phyloP scores from a whole-genome alignment of 2,888 invertebrate genomes.

The Caenorhabditis panamensis region DNA sequence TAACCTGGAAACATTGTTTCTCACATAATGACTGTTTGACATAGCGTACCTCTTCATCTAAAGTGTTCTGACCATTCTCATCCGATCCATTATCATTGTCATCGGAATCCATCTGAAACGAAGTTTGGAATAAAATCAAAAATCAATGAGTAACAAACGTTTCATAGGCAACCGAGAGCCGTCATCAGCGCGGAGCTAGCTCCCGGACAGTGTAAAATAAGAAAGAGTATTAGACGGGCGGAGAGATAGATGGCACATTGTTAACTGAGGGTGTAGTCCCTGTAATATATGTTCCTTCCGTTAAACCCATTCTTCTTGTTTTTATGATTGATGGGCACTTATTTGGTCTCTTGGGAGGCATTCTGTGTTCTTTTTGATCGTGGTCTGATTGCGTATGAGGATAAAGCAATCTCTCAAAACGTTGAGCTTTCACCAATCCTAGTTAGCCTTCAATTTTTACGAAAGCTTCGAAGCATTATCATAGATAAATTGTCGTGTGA shows the following conservation, averaged over 20 bases:
- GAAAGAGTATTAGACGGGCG: not conserved
- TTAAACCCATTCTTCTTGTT: not conserved
- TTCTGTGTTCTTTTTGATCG: not conserved
- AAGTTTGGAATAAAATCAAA: conserved; percentile 20
- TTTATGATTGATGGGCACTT: not conserved
- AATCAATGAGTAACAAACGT: conserved; percentile 13
- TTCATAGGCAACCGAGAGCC: conserved; percentile 2
- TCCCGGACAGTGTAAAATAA: conserved; percentile 15
- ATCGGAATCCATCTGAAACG: conserved; percentile 49
- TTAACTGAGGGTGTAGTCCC: not conserved
- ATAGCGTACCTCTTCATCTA: conserved; percentile 36
- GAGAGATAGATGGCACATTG: conserved; percentile 6
- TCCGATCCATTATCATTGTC: conserved; percentile 46
- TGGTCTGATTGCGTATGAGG: too few relatives aligned
- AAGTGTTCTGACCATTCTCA: conserved; percentile 11
- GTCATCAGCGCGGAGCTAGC: conserved; percentile 13
- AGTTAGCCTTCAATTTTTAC: too few relatives aligned
- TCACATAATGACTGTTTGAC: not conserved
- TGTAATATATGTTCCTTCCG: not conserved
- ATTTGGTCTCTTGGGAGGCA: too few relatives aligned
- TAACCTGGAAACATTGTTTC: conserved; percentile 34
- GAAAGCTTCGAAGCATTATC: too few relatives aligned
- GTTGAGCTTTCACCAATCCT: too few relatives aligned
- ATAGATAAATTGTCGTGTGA: too few relatives aligned
- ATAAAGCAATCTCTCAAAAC: too few relatives aligned